Conservation (phyloP, 2,888 invertebrate species). For the Cryptocheilus praepositus region DNA sequence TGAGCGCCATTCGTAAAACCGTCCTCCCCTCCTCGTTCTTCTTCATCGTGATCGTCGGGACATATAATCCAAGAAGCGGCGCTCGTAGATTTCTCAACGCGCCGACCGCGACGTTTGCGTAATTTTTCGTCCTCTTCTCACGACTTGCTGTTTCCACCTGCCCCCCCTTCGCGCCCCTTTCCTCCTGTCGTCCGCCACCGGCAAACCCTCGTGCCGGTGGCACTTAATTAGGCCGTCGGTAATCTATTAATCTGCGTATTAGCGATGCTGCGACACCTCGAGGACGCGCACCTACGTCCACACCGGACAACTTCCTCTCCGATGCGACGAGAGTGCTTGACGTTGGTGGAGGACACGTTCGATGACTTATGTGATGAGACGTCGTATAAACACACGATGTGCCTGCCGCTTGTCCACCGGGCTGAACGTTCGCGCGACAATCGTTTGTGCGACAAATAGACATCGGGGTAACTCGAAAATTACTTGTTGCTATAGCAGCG, state of each 20-base stretch:
- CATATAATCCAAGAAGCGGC: slow-evolving; percentile 37
- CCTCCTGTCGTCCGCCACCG: slow-evolving; percentile 6
- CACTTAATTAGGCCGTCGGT: slow-evolving; percentile 44
- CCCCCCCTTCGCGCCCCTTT: too few species aligned
- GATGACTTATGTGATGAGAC: not conserved
- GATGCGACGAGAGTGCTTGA: too few species aligned
- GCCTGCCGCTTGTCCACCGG: not conserved
- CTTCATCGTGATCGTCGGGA: slow-evolving; percentile 24
- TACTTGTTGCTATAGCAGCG: too few species aligned
- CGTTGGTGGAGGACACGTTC: not conserved
- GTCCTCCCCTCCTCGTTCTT: not conserved
- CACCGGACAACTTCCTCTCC: too few species aligned
- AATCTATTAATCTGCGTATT: slow-evolving; percentile 31
- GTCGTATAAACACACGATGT: not conserved
- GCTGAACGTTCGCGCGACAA: not conserved
- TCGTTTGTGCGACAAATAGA: too few species aligned
- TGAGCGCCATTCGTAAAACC: too few species aligned
- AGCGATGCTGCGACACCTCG: slow-evolving; percentile 39
- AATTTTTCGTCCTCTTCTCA: slow-evolving; percentile 33
- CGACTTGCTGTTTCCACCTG: slow-evolving; percentile 1
- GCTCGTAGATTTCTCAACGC: slow-evolving; percentile 46
- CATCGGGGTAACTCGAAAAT: too few species aligned
- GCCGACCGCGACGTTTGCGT: slow-evolving; percentile 43
- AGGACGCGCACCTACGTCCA: slow-evolving; percentile 19
- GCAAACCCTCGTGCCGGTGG: slow-evolving; percentile 7